Base-by-base conservation (phyloP, 2,888 invertebrate genomes). In the Cerceris ruficornis region DNA sequence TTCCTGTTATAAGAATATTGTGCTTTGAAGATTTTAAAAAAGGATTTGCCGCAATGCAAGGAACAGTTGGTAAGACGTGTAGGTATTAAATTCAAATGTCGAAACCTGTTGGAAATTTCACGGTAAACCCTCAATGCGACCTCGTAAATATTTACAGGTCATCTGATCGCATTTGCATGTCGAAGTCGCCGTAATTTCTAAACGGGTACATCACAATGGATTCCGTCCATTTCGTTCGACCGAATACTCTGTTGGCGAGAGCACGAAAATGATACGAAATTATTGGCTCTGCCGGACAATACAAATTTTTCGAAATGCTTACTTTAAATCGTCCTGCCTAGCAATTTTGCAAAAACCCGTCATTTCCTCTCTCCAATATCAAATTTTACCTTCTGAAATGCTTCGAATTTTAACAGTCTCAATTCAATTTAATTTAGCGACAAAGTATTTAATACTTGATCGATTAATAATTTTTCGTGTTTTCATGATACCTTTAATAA, bases 101-200 rank as follows among this genome's bases (percentile, higher is more conserved):
- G 59, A 43, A 52, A 43, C 39, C 46, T 13, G 41, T 67, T 28
- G 61, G 49, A 69, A 77, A 60, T 69, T 55, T 28, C 17, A 61
- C 49, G 73, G 52, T 54, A 66, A 64, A 73, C 59, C 72, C 69
- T 28, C 49, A 28, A 62, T 75, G 61, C 64, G 17, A 57, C 54
- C 78, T 79, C 82, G 87, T 86, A 86, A 87, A 87, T 87, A 86
- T 87, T 87, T 87, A 83, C 86, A 73, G 73, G 74, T 58, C 52
- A 69, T 39, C 69, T 71, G 75, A 80, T 80, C 74, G 74, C 82
- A 87, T 87, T 86, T 86, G 79, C 86, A 87, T 87, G 76, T 72
- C 76, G 75, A 73, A 80, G 82, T 81, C 77, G 52, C 55, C 68
- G 66, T 79, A 70, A 83, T 83, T 85, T 81, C 78, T 75, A 75